Conservation (phyloP, 2,888 invertebrate genomes). For the Serrognathus titanus region DNA sequence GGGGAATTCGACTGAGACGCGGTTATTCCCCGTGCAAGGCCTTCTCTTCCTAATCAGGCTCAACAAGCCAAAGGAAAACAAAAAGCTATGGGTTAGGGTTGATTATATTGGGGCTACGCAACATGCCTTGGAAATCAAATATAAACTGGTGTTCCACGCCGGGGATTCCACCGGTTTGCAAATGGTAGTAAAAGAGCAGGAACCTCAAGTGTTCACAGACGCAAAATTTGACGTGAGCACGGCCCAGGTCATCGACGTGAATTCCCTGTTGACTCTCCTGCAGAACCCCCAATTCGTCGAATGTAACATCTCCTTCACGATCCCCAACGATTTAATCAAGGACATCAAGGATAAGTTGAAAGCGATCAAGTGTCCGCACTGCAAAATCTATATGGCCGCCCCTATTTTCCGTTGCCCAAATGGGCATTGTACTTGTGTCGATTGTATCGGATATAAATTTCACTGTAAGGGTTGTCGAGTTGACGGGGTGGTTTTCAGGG, state of each 20-base stretch:
- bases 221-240: slow-evolving; percentile 6
- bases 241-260: slow-evolving; percentile 7
- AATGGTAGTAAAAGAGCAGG: slow-evolving; percentile 9
- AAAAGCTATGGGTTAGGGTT: slow-evolving; percentile 14
- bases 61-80: slow-evolving; percentile 7
- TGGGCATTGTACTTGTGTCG: slow-evolving; percentile 11
- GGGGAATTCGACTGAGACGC: slow-evolving; percentile 2
- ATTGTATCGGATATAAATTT: slow-evolving; percentile 11
- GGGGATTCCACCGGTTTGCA: slow-evolving; percentile 4
- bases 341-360: slow-evolving; percentile 4
- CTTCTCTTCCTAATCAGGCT: slow-evolving; percentile 12
- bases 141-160: slow-evolving; percentile 16
- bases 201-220: not conserved
- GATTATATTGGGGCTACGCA: slow-evolving; percentile 8
- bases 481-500: not conserved
- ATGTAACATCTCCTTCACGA: slow-evolving; percentile 6
- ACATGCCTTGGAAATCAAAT: slow-evolving; percentile 3
- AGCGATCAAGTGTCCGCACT: slow-evolving; percentile 12
- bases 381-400: slow-evolving; percentile 10
- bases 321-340: slow-evolving; percentile 6
- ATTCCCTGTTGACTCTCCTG: slow-evolving; percentile 8
- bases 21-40: slow-evolving; percentile 4
- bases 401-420: slow-evolving; percentile 13
- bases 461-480: slow-evolving; percentile 10
- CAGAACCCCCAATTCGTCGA: slow-evolving; percentile 5